Evolutionary conservation across 2,113 vertebrate genomes (phyloP).

Genomic region (Tiliqua scincoides): DNA sequence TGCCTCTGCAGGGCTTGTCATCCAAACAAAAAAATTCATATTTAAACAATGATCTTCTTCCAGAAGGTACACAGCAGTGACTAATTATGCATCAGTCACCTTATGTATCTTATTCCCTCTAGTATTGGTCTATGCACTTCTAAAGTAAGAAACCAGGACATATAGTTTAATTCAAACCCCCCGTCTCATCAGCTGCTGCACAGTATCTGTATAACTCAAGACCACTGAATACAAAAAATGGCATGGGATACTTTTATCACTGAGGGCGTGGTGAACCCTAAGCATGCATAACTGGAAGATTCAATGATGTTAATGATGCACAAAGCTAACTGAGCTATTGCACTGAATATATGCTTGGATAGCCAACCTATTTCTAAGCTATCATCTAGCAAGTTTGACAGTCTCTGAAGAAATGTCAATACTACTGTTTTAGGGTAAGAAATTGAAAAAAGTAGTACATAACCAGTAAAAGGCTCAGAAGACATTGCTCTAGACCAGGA

Average conservation of each 20-base stretch:
- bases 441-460: not conserved
- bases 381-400: not conserved
- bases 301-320: not conserved
- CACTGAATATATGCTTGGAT: not conserved
- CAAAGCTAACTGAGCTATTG: not conserved
- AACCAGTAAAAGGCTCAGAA: not conserved
- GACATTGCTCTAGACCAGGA: not conserved
- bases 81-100: not conserved
- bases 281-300: too few relatives aligned
- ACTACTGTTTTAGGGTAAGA: too few relatives aligned
- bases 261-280: too few relatives aligned
- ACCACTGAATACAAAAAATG: not conserved
- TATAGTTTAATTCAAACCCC: too few relatives aligned
- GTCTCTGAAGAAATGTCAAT: not conserved
- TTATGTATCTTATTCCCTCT: not conserved
- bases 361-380: not conserved
- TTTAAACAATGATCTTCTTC: conserved; percentile 1
- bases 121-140: not conserved
- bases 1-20: not conserved
- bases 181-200: too few relatives aligned
- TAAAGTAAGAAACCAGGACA: not conserved
- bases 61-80: not conserved
- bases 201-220: not conserved
- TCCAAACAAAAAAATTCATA: not conserved
- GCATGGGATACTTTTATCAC: not conserved